A percentile compares a stretch with the other conserved stretches of the same genome.
Conservation (phyloP, 2,888 invertebrate species). For the Abrostola triplasia region DNA sequence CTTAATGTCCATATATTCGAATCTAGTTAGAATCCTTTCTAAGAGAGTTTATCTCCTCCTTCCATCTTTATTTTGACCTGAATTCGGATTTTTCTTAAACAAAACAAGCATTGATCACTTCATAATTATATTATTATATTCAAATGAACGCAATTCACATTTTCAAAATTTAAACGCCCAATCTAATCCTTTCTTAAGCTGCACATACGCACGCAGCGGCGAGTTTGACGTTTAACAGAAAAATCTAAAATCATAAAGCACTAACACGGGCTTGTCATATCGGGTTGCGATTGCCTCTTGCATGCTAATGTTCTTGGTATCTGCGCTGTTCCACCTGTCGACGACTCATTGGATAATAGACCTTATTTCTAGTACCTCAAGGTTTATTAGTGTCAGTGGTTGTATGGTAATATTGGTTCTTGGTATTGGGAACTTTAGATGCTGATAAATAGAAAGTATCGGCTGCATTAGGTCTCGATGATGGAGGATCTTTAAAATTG, state of each 20-base stretch:
- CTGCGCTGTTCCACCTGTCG: constrained; percentile 21
- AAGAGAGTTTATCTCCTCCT: too few species aligned
- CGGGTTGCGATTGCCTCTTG: constrained; percentile 83
- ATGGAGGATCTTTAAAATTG: constrained; percentile 6
- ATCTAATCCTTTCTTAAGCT: constrained; percentile 47
- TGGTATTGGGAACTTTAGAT: constrained; percentile 29
- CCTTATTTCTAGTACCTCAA: constrained; percentile 8
- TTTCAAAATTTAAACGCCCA: background rate
- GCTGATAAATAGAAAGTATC: constrained; percentile 23
- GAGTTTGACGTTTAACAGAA: constrained; percentile 86
- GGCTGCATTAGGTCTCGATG: constrained; percentile 6
- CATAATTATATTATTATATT: too few species aligned
- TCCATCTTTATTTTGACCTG: too few species aligned
- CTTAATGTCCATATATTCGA: too few species aligned
- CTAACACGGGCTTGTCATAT: constrained; percentile 79
- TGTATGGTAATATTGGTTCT: constrained; percentile 35
- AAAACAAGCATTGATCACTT: background rate
- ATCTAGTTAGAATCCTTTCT: too few species aligned
- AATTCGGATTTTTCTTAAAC: too few species aligned
- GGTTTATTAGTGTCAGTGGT: background rate
- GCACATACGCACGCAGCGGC: constrained; percentile 73
- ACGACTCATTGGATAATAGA: constrained; percentile 15
- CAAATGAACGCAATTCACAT: background rate
- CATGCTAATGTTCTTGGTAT: constrained; percentile 75
- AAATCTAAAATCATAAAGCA: constrained; percentile 87